Base-by-base conservation (phyloP, 1,140 invertebrate species). In the Teleopsis dalmanni region DNA sequence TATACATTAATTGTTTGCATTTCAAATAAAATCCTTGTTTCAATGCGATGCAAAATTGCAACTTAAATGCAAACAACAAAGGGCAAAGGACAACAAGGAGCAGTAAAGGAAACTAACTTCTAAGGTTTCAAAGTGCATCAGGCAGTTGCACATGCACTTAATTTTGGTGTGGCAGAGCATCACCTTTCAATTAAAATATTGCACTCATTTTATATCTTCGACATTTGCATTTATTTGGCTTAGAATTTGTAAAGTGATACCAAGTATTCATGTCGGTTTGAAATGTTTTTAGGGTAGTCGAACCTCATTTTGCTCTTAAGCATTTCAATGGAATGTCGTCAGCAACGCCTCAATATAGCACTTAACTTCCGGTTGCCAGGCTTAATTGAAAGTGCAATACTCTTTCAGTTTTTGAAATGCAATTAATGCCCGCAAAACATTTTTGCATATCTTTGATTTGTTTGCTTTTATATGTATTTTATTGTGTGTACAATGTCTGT, bases 301-400 rank as follows among this genome's bases (percentile, higher is more conserved):
- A n/a, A n/a, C n/a, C n/a, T n/a, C n/a, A n/a, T n/a, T n/a, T n/a
- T n/a, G n/a, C n/a, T n/a, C n/a, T n/a, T n/a, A n/a, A n/a, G n/a
- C n/a, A n/a, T n/a, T n/a, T n/a, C n/a, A n/a, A n/a, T n/a, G n/a
- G n/a, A 22, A 41, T 26, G 38, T 41, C 41, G 21, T 43, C 38
- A 26, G 23, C 38, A 19, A 3, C 21, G 18, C n/a, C n/a, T n/a
- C n/a, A n/a, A n/a, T 11, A 45, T 44, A 37, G 57, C 63, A 65
- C 60, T 66, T 63, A 63, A 62, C 63, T 62, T 66, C 63, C 63
- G 60, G 34, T 63, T 66, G 62, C 60, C 60, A 58, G 54, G 58
- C 47, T 59, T 66, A 66, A 66, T 66, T 66, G 63, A 66, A 66
- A 66, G 63, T 66, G 64, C 64, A 64, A 52, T 59, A 57, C 54